Evolutionary conservation across 2,113 vertebrate species (phyloP), one percentile per base, ranked within the genome.

Genomic region (Perccottus glenii): DNA sequence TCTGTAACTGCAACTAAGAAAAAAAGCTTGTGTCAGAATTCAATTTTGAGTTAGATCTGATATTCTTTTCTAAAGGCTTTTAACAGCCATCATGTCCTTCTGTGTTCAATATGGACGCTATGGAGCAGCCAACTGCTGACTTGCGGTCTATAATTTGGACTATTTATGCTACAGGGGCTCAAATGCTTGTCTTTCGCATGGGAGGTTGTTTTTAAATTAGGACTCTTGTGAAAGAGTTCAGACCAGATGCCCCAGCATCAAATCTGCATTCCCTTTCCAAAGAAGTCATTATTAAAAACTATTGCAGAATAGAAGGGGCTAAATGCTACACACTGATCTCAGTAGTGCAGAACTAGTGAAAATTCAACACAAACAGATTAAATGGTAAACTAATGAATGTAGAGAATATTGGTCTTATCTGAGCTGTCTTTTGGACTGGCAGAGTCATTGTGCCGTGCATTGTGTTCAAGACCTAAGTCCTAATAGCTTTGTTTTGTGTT

Each of bases 401-500:
- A 15, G 52, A 67, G 77, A 86, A 80, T 88, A 64, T 78, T 44
- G 6, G 16, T 72, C 71, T 89, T 88, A 89, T 88, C 87, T 81
- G 57, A 45, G 57, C 67, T 66, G 83, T 80, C 80, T 78, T 74
- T 77, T 81, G 75, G 60, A 73, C 70, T 77, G 63, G 48, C 64
- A 50, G 50, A 51, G 74, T 69, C 85, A 75, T 84, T 85, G 79
- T 86, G 67, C 47, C 49, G 9, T 75, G 64, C 48, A 73, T 86
- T 79, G 75, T 83, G 64, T 66, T 58, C 67, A n/a, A 61, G 64
- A 69, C 74, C 64, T 38, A 69, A 70, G 65, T 72, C 68, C 60
- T 89, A 88, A 90, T 87, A 71, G 85, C 73, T 82, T 85, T 86
- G 86, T 86, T 88, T 91, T 81, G 88, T 87, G 85, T 85, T 73